A percentile compares a stretch with the other conserved stretches of the same genome.
These are phyloP conservation scores for Leptopilina clavipes DNA, from an alignment of 1,140 invertebrate genomes.

Conservation along the genomic window DNA sequence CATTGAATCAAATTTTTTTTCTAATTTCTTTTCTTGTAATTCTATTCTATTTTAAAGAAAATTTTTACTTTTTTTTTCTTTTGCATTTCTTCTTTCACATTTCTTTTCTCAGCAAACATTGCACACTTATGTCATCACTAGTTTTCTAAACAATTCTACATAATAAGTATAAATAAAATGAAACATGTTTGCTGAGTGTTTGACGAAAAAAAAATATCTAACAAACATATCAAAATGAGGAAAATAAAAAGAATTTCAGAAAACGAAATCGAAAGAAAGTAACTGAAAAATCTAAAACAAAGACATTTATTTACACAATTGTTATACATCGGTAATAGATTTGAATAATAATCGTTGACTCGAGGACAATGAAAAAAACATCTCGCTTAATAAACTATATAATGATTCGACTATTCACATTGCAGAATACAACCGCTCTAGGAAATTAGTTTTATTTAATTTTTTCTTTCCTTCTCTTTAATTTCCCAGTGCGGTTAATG, in stretches of 20 bases:
- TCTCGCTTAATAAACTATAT: not conserved
- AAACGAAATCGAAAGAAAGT: conserved; percentile 38
- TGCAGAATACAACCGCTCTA: not conserved
- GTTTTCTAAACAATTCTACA: conserved; percentile 10
- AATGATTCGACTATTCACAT: not conserved
- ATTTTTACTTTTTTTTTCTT: too few species aligned
- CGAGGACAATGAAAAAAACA: conserved; percentile 11
- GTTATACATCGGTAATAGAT: conserved; percentile 10
- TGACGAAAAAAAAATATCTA: conserved; percentile 31
- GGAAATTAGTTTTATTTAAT: not conserved
- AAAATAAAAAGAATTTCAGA: conserved; percentile 22
- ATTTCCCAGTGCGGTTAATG: too few species aligned
- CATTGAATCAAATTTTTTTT: too few species aligned
- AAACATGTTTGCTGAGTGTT: conserved; percentile 22
- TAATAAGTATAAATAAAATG: not conserved
- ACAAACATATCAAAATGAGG: too few species aligned
- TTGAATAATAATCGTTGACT: conserved; percentile 19
- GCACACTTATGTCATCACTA: not conserved
- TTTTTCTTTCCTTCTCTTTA: too few species aligned
- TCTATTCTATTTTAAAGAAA: too few species aligned
- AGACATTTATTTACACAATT: conserved; percentile 61
- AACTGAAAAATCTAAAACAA: conserved; percentile 54
- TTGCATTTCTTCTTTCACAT: not conserved
- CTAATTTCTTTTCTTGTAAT: not conserved
- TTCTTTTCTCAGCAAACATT: conserved; percentile 5